A percentile compares a stretch with the other conserved stretches of the same genome.
Conservation (phyloP, 2,888 invertebrate genomes). For the Helleia helle region DNA sequence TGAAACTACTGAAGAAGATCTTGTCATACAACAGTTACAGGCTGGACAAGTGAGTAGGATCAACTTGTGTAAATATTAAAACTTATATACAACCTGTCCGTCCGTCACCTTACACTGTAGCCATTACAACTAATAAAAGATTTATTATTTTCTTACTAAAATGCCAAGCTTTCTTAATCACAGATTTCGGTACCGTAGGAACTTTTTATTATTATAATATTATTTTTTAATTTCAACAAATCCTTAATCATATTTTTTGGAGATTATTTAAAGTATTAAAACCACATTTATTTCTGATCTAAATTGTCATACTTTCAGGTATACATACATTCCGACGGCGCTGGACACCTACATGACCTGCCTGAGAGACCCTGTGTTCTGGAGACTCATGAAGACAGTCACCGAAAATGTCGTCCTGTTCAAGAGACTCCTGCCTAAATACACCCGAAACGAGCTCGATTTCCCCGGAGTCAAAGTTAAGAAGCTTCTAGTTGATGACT, state of each 20-base stretch:
- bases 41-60: constrained; percentile 48
- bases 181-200: too few relatives aligned
- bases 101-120: too few relatives aligned
- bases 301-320: constrained; percentile 37
- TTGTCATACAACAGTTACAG: constrained; percentile 51
- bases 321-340: constrained; percentile 72
- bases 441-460: constrained; percentile 73
- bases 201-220: too few relatives aligned
- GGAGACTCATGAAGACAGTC: constrained; percentile 77
- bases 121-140: too few relatives aligned
- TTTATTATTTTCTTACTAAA: too few relatives aligned
- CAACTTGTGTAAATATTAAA: too few relatives aligned
- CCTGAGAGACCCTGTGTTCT: constrained; percentile 83
- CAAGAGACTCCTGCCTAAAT: constrained; percentile 73
- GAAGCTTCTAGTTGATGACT: constrained; percentile 74
- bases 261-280: too few relatives aligned
- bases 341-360: constrained; percentile 77
- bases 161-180: too few relatives aligned
- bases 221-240: too few relatives aligned
- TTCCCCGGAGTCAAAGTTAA: constrained; percentile 79
- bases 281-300: too few relatives aligned
- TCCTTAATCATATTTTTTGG: too few relatives aligned
- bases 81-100: too few relatives aligned
- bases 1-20: constrained; percentile 46
- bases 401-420: constrained; percentile 71